phyloP scores from a whole-genome alignment of 2,113 vertebrate genomes.

The Trogon melanurus region DNA sequence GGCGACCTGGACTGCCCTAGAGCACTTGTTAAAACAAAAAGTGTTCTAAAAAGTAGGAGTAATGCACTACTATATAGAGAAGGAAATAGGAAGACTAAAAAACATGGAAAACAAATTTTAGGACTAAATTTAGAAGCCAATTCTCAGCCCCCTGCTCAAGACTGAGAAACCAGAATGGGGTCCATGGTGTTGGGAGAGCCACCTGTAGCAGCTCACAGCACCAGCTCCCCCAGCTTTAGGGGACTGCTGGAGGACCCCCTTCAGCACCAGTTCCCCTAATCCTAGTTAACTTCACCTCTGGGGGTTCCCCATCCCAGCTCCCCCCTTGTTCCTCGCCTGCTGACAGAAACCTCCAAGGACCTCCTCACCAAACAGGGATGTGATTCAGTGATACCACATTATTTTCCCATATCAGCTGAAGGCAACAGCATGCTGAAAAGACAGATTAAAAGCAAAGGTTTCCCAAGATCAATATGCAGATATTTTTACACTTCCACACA shows the following conservation, averaged over 20 bases:
- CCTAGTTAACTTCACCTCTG: background rate
- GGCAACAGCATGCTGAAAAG: background rate
- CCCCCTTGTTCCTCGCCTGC: background rate
- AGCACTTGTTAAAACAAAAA: background rate
- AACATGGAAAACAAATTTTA: background rate
- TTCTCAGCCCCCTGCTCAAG: background rate
- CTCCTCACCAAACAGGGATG: background rate
- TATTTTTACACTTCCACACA: background rate
- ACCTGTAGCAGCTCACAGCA: background rate
- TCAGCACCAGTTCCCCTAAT: background rate
- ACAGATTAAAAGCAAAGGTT: background rate
- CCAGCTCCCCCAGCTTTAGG: background rate
- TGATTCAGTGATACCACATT: background rate
- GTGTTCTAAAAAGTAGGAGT: background rate
- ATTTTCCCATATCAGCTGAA: background rate
- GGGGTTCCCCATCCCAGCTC: background rate
- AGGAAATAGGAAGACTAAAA: background rate
- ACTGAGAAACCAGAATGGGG: background rate
- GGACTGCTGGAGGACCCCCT: accelerated
- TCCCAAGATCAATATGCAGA: background rate
- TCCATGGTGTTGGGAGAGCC: background rate
- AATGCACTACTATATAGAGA: background rate
- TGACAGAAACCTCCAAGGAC: background rate
- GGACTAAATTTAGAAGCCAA: background rate
- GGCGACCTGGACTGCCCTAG: background rate